Percentiles rank a stretch among this genome's conserved stretches.
These are phyloP conservation scores for Sarcophilus harrisii DNA, from an alignment of 2,797 vertebrate species.

Conservation along the genomic window DNA sequence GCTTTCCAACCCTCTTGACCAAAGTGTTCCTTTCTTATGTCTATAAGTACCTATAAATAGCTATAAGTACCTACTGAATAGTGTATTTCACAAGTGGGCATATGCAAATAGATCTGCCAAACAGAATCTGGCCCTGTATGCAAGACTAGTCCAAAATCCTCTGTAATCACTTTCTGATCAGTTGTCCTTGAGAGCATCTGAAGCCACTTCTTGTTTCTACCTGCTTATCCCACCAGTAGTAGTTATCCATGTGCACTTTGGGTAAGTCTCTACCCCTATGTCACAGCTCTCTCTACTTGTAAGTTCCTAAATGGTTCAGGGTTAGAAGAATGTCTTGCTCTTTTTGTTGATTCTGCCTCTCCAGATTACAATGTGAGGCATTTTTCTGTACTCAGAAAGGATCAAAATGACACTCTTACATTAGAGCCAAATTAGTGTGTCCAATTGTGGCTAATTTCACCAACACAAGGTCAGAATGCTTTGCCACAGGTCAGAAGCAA, in stretches of 20 bases:
- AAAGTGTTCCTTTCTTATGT: too few species aligned
- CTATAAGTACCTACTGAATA: too few species aligned
- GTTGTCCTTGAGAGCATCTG: background rate
- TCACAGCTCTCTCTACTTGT: background rate
- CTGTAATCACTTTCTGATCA: background rate
- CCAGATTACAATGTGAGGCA: background rate
- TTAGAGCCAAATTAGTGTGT: too few species aligned
- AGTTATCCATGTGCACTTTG: background rate
- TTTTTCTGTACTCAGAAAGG: too few species aligned
- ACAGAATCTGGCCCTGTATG: background rate
- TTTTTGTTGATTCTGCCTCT: background rate
- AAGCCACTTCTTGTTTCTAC: background rate
- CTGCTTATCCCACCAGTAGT: too few species aligned
- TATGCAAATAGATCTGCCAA: background rate
- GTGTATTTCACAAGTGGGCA: background rate
- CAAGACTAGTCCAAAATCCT: background rate
- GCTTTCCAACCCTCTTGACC: too few species aligned
- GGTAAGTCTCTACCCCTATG: background rate
- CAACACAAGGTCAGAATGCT: too few species aligned
- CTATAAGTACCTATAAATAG: too few species aligned
- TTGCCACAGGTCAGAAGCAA: too few species aligned
- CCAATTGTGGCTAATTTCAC: too few species aligned
- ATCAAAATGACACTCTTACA: too few species aligned
- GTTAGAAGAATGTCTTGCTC: background rate
- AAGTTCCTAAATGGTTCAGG: background rate